Conservation (phyloP, 2,888 invertebrate genomes). For the Netelia melanura region DNA sequence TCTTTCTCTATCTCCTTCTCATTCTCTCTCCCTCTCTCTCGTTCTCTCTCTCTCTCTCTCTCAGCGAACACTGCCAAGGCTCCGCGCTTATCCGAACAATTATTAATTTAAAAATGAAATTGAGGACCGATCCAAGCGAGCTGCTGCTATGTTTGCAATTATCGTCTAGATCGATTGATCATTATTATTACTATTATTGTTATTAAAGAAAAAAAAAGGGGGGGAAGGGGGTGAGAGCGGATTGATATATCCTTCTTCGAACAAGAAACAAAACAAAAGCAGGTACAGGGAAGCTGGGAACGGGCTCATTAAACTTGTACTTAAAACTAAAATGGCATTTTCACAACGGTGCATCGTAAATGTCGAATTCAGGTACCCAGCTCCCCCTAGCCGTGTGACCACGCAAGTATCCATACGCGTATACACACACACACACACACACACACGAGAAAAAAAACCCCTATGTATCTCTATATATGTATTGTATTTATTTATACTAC, state of each 20-base stretch:
- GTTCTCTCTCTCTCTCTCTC: conserved; percentile 59
- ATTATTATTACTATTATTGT: conserved; percentile 52
- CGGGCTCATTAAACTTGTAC: conserved; percentile 71
- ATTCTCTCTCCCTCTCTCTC: conserved; percentile 37
- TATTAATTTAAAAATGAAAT: conserved; percentile 16
- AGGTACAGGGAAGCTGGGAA: conserved; percentile 68
- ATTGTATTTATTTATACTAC: conserved; percentile 81
- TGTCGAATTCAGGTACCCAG: conserved; percentile 70
- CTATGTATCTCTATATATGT: conserved; percentile 74
- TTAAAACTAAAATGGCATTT: conserved; percentile 64
- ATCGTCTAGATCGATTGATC: conserved; percentile 63
- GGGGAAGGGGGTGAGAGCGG: conserved; percentile 45
- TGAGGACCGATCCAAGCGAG: conserved; percentile 43
- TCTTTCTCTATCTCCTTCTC: conserved; percentile 54
- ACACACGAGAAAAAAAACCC: conserved; percentile 49
- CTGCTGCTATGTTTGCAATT: conserved; percentile 60
- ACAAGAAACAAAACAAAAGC: conserved; percentile 17
- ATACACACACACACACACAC: conserved; percentile 13
- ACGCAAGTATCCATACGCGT: conserved; percentile 20
- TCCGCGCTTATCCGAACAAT: conserved; percentile 67
- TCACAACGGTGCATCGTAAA: conserved; percentile 40
- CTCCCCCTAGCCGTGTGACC: conserved; percentile 64
- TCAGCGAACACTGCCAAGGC: conserved; percentile 81
- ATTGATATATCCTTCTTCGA: conserved; percentile 60
- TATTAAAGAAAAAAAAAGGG: conserved; percentile 40